Conservation (phyloP, 2,888 invertebrate species). For the Cephus spinipes region DNA sequence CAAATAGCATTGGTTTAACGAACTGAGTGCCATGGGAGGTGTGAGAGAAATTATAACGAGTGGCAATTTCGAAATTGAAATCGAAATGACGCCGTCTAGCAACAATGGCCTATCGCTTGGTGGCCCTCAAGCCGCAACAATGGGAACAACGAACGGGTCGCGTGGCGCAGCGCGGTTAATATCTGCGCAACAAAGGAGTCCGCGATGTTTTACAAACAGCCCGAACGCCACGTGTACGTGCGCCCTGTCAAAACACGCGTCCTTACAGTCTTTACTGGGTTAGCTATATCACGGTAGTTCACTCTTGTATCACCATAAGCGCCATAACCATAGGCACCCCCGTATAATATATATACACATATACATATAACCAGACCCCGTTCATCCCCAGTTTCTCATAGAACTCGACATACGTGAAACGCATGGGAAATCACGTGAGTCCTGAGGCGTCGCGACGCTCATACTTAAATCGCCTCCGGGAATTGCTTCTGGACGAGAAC, state of each 20-base stretch:
- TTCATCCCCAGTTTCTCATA: background rate
- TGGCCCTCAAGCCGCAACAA: conserved; percentile 61
- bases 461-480: conserved; percentile 42
- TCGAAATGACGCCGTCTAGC: conserved; percentile 20
- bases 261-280: background rate
- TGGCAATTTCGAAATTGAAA: conserved; percentile 36
- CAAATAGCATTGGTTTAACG: background rate
- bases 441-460: background rate
- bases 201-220: conserved; percentile 66
- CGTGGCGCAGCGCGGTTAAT: conserved; percentile 55
- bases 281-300: background rate
- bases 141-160: conserved; percentile 50
- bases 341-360: conserved; percentile 7
- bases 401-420: conserved; percentile 33
- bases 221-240: conserved; percentile 58
- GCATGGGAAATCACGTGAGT: conserved; percentile 53
- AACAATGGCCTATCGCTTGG: conserved; percentile 46
- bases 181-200: conserved; percentile 60
- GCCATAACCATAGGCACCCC: background rate
- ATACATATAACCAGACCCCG: background rate
- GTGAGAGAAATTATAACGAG: conserved; percentile 38
- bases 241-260: conserved; percentile 65
- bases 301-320: background rate
- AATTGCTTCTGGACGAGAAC: conserved; percentile 34
- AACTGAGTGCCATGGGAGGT: background rate